Evolutionary conservation across 2,113 vertebrate genomes (phyloP).

Genomic region (Echinops telfairi): DNA sequence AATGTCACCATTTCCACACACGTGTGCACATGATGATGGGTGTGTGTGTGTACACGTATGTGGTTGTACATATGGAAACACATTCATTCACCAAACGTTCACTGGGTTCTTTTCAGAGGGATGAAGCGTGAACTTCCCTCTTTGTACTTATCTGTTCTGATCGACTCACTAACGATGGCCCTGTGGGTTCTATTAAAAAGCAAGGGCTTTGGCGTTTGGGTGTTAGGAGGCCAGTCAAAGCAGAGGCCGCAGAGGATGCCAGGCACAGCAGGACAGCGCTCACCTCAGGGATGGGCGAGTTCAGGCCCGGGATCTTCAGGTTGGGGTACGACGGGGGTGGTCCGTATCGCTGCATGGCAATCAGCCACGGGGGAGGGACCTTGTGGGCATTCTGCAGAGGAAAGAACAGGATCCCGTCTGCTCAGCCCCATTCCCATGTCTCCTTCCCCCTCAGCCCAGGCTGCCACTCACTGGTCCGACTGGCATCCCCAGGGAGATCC

Average conservation of each 20-base stretch:
- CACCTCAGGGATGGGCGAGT: slow-evolving; percentile 95
- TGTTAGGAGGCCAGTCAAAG: background rate
- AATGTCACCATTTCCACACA: background rate
- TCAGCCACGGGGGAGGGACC: slow-evolving; percentile 95
- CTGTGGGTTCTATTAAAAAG: background rate
- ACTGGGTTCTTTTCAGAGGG: background rate
- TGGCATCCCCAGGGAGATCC: slow-evolving; percentile 95
- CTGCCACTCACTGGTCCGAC: slow-evolving; percentile 92
- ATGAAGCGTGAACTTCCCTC: background rate
- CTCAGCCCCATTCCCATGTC: background rate
- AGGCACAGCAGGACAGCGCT: background rate
- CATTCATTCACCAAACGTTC: background rate
- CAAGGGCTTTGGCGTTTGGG: too few species aligned
- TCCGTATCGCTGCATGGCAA: slow-evolving; percentile 95
- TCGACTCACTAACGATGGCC: background rate
- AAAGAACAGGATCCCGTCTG: background rate
- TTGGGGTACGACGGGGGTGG: slow-evolving; percentile 96
- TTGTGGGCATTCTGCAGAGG: slow-evolving; percentile 93
- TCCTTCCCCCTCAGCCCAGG: background rate
- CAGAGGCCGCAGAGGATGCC: background rate
- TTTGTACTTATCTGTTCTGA: background rate
- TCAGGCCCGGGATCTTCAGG: slow-evolving; percentile 94
- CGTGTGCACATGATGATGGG: background rate
- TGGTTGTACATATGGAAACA: too few species aligned
- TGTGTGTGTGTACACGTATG: too few species aligned